Evolutionary conservation across 2,797 vertebrate genomes (phyloP).

Genomic region (Cossypha dichroa): DNA sequence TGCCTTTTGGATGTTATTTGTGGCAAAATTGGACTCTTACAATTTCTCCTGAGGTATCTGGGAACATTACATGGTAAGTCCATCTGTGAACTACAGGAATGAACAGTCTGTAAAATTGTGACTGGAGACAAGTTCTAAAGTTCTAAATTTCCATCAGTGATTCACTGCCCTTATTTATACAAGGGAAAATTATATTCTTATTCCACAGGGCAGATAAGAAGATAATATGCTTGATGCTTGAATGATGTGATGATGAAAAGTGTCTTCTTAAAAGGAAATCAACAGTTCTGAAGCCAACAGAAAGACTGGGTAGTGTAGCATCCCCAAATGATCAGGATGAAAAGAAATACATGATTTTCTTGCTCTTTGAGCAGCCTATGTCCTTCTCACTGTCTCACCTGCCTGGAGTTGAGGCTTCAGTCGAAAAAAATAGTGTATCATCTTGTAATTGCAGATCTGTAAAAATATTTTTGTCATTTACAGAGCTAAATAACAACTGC

Average conservation of each 20-base stretch:
- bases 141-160: background rate
- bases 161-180: background rate
- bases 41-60: background rate
- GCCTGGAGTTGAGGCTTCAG: background rate
- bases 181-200: background rate
- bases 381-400: background rate
- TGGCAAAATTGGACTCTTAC: background rate
- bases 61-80: background rate
- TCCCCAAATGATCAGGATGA: background rate
- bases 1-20: background rate
- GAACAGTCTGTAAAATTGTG: background rate
- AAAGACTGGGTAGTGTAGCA: background rate
- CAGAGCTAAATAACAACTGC: background rate
- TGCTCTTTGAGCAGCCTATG: background rate
- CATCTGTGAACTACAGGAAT: background rate
- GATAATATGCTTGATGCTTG: background rate
- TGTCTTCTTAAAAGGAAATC: background rate
- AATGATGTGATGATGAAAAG: background rate
- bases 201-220: background rate
- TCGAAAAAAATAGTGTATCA: background rate
- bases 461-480: background rate
- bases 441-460: background rate
- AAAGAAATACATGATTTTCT: background rate
- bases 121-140: background rate
- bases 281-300: background rate